Conservation (phyloP, 1,140 invertebrate species). For the Drosophila mayri region DNA sequence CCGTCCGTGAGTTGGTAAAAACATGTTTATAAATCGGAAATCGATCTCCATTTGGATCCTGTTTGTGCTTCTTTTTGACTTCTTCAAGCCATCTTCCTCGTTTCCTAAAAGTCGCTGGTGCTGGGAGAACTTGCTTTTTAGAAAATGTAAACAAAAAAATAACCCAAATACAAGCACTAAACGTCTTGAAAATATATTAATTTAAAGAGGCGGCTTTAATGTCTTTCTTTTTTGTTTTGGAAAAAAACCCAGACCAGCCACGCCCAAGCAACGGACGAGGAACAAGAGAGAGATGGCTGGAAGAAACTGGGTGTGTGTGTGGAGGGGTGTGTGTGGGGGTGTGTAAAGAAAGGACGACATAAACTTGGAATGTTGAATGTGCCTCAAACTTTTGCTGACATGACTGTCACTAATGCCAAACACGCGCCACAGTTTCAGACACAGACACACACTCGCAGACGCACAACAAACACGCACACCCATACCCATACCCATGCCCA, state of each 20-base stretch:
- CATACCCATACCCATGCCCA: slow-evolving; percentile 6
- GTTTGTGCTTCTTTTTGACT: too few species aligned
- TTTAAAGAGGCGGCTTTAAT: slow-evolving; percentile 25
- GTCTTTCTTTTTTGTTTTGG: not conserved
- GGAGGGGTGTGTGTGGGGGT: not conserved
- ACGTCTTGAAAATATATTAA: not conserved
- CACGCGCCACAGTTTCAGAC: slow-evolving; percentile 82
- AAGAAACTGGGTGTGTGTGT: not conserved
- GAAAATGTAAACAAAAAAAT: not conserved
- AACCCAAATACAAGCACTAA: slow-evolving; percentile 1
- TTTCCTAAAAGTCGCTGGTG: too few species aligned
- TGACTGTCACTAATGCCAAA: slow-evolving; percentile 83
- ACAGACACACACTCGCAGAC: slow-evolving; percentile 49
- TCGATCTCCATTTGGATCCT: too few species aligned
- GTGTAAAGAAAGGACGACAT: slow-evolving; percentile 59
- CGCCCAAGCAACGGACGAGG: slow-evolving; percentile 21
- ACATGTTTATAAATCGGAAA: too few species aligned
- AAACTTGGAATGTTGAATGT: slow-evolving; percentile 83
- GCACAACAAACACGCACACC: slow-evolving; percentile 70
- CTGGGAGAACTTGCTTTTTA: not conserved
- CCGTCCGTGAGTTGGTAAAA: too few species aligned
- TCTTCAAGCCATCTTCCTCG: too few species aligned
- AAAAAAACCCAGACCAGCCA: slow-evolving; percentile 28
- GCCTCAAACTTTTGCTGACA: slow-evolving; percentile 82
- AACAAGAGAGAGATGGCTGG: not conserved